Conservation (phyloP, 1,140 invertebrate genomes). For the Heliothis virescens region DNA sequence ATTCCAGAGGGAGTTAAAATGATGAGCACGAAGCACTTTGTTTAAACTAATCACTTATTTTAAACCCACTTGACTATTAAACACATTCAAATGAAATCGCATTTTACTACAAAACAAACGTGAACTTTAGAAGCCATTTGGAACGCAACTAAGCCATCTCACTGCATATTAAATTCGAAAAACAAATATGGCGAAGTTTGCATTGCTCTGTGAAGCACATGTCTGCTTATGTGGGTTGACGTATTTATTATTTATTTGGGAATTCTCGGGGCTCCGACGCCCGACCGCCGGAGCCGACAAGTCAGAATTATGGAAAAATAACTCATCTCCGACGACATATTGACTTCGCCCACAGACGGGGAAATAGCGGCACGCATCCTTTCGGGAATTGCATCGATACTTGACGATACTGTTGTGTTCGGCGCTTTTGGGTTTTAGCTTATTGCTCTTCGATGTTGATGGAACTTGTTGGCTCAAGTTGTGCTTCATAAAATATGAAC, state of each 20-base stretch:
- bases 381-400: slow-evolving; percentile 78
- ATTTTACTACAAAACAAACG: background rate
- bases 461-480: background rate
- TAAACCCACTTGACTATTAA: background rate
- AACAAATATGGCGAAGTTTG: slow-evolving; percentile 62
- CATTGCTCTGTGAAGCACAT: slow-evolving; percentile 58
- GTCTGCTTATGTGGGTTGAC: slow-evolving; percentile 65
- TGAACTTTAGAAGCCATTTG: background rate
- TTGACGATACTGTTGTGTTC: slow-evolving; percentile 56
- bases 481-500: slow-evolving; percentile 26
- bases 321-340: slow-evolving; percentile 83
- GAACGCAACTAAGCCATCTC: slow-evolving; percentile 54
- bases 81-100: background rate
- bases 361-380: slow-evolving; percentile 72
- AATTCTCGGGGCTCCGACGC: slow-evolving; percentile 71
- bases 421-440: slow-evolving; percentile 34
- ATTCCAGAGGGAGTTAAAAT: slow-evolving; percentile 6
- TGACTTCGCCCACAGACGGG: slow-evolving; percentile 74
- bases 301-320: slow-evolving; percentile 83
- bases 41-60: slow-evolving; percentile 16
- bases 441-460: slow-evolving; percentile 31
- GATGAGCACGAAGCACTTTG: slow-evolving; percentile 11
- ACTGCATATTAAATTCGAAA: slow-evolving; percentile 70
- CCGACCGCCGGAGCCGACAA: slow-evolving; percentile 52
- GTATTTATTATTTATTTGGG: slow-evolving; percentile 86